Evolutionary conservation across 2,888 invertebrate genomes (phyloP).

Genomic region (Amblyteles armatorius): DNA sequence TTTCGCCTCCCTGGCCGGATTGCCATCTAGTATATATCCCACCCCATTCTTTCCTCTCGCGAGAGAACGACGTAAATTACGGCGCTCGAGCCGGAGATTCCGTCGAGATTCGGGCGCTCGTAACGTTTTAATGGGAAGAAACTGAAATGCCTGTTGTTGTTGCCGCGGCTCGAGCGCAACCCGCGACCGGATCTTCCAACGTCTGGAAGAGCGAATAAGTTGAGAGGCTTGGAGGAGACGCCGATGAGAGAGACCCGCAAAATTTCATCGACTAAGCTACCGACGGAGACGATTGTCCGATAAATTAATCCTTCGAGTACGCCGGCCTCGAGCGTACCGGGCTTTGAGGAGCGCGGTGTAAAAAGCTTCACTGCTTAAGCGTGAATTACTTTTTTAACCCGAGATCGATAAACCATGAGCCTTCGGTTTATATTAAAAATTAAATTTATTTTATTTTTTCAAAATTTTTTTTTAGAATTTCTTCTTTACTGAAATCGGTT

Average conservation of each 20-base stretch:
- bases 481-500: too few species aligned
- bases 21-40: not conserved
- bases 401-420: too few species aligned
- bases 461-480: too few species aligned
- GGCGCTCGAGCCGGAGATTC: slow-evolving; percentile 10
- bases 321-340: too few species aligned
- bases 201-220: slow-evolving; percentile 24
- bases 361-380: too few species aligned
- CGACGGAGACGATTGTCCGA: slow-evolving; percentile 9
- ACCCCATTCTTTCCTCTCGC: slow-evolving; percentile 2
- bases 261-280: slow-evolving; percentile 5
- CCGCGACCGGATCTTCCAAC: slow-evolving; percentile 31
- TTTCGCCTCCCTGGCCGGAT: not conserved
- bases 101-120: slow-evolving; percentile 29
- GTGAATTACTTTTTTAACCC: too few species aligned
- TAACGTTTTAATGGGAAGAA: slow-evolving; percentile 47
- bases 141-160: slow-evolving; percentile 13
- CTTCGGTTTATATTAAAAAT: too few species aligned
- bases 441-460: too few species aligned
- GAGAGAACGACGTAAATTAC: slow-evolving; percentile 32
- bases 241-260: slow-evolving; percentile 2
- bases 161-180: not conserved
- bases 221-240: not conserved
- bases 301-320: slow-evolving; percentile 17
- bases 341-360: too few species aligned